These are phyloP conservation scores for Ceriagrion tenellum DNA, from an alignment of 2,888 invertebrate genomes.

Conservation along the genomic window DNA sequence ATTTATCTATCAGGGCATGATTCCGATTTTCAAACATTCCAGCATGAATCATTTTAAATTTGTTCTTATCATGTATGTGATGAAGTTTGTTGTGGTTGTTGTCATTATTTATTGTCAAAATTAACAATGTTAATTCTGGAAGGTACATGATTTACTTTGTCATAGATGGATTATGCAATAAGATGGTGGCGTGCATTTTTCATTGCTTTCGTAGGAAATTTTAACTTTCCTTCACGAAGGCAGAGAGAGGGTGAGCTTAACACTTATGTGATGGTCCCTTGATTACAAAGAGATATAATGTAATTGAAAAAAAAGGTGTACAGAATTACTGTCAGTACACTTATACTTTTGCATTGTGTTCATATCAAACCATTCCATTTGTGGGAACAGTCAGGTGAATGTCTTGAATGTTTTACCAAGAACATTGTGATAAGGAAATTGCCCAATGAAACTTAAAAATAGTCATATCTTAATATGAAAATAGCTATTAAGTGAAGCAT, in stretches of 20 bases:
- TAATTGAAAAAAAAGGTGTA: constrained; percentile 16
- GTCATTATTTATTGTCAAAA: constrained; percentile 36
- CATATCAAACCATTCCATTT: constrained; percentile 65
- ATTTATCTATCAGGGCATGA: not conserved
- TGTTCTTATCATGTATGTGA: not conserved
- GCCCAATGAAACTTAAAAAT: constrained; percentile 59
- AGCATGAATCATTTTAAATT: not conserved
- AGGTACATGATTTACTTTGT: not conserved
- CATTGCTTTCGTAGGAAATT: not conserved
- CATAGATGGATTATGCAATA: not conserved
- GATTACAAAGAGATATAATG: not conserved
- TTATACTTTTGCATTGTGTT: constrained; percentile 55
- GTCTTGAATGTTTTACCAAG: constrained; percentile 62
- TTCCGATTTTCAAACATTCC: constrained; percentile 33
- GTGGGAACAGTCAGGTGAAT: constrained; percentile 64
- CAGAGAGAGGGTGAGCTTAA: constrained; percentile 13
- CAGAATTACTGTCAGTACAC: constrained; percentile 15
- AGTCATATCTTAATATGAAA: constrained; percentile 47
- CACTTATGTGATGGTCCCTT: not conserved
- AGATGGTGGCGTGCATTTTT: not conserved
- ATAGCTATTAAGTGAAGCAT: constrained; percentile 1
- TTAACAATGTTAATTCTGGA: not conserved
- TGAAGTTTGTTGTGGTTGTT: not conserved
- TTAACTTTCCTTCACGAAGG: not conserved
- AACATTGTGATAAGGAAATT: constrained; percentile 63